Base-by-base conservation (phyloP, 2,113 vertebrate genomes). In the Etia nguti region DNA sequence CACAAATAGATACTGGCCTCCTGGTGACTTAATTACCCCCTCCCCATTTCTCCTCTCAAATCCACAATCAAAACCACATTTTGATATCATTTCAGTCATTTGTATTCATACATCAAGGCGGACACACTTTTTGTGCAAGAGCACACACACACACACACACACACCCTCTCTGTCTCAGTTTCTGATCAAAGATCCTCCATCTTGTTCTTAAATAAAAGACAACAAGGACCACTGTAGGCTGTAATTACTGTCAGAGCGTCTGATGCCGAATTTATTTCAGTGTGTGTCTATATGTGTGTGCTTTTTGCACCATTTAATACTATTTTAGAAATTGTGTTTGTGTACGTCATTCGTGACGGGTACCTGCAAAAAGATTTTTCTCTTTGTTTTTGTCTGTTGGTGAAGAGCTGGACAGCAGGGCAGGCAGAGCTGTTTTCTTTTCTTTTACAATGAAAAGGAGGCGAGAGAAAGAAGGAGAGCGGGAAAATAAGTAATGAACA, bases 121-220 rank as follows among this genome's bases (percentile, higher is more conserved):
- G 50, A 80, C 59, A 70, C 46, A 60, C 79, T 26, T 26, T 81
- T 26, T 81, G 38, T 36, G 31, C 81, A 70, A 59, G 65, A 80
- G 54, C 95, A 10, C 41, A 20, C 96, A 93, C 93, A 96, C 12
- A 59, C 18, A 18, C 96, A 96, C 96, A 93, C 93, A 96, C n/a
- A 24, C 22, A 2, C 95, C 95, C 34, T 31, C 43, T 96, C 95
- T 96, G 81, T 96, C 94, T 96, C 96, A 29, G 57, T 88, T 89
- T 82, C 80, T 89, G 90, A 95, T 94, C 83, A 92, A 89, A 93
- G 80, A 90, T 91, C 57, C 84, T 87, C 80, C 62, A 52, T 91
- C 90, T 91, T 92, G 84, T 89, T 88, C 81, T 85, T 87, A 90
- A 91, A 91, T 86, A 89, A 86, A 87, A 90, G 57, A 68, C 56